Evolutionary conservation across 2,888 invertebrate genomes (phyloP), one percentile per base, ranked within the genome.

Genomic region (Dyspetes luteomarginatus): DNA sequence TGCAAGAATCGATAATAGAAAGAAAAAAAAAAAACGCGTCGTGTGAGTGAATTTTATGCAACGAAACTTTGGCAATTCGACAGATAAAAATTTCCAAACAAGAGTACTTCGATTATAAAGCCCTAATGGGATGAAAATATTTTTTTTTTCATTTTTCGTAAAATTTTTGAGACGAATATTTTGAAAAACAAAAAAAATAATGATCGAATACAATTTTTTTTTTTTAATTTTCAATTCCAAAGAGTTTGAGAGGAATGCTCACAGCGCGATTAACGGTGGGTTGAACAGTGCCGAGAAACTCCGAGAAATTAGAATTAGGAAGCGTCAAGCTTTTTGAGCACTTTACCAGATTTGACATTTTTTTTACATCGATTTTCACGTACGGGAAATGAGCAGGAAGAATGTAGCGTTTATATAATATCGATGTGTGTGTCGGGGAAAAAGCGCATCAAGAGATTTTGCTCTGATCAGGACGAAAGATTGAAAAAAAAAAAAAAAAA

Each of bases 291-390:
- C 73, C 73, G 64, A 69, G n/a, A 52, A 67, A 78, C 78, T 72
- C 65, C 65, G 50, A 58, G 9, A 30, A 7, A 50, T 67, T 74
- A 62, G 67, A 69, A 26, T 58, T 75, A 79, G 80, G 22, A 36
- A 60, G 58, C 68, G 48, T 62, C 62, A 73, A 84, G 82, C 80
- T 83, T 85, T 85, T 85, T 68, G 83, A 86, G 43, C 75, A 85
- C 81, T 86, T 86, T 86, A 82, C 83, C 22, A 82, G 79, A 71
- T 84, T 82, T 82, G 72, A 72, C 83, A 60, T 85, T 74, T 81
- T 86, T 84, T 85, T 81, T 76, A 82, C 75, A 64, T 36, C 17
- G 41, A 64, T 64, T 74, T 52, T 43, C 22, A 64, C 19, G 26
- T n/a, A 60, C 62, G n/a, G 19, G 5, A n/a, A 30, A 71, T 50